A percentile compares a stretch with the other conserved stretches of the same genome.
Evolutionary conservation across 2,797 vertebrate genomes (phyloP).

Genomic region (Benthosema pterotum): DNA sequence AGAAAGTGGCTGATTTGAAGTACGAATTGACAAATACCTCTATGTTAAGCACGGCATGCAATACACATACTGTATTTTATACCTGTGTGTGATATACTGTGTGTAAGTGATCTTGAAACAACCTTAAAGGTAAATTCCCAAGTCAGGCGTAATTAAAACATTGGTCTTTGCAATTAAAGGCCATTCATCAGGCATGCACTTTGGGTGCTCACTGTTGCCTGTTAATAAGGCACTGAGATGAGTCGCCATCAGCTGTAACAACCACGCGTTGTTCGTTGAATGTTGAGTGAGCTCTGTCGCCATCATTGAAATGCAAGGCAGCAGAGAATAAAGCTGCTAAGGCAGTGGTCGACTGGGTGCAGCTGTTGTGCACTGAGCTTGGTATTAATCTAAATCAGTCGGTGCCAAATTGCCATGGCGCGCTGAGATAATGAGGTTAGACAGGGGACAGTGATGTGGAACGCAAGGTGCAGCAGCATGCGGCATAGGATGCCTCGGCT

Average conservation of each 20-base stretch:
- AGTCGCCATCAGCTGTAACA: constrained; percentile 25
- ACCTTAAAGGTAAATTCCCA: constrained; percentile 6
- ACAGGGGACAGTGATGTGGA: constrained; percentile 29
- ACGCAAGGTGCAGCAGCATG: constrained; percentile 13
- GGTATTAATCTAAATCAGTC: constrained; percentile 56
- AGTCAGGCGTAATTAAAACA: constrained; percentile 28
- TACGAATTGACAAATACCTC: too few species aligned
- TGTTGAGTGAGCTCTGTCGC: constrained; percentile 35
- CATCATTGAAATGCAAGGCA: constrained; percentile 48
- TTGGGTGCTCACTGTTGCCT: constrained; percentile 18
- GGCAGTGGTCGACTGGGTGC: constrained; percentile 25
- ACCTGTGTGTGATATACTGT: too few species aligned
- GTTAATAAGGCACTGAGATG: constrained; percentile 40
- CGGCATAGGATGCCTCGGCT: neutral
- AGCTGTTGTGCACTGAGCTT: constrained; percentile 29
- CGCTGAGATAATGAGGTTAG: constrained; percentile 33
- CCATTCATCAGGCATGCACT: constrained; percentile 28
- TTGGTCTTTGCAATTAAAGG: constrained; percentile 45
- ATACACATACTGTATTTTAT: too few species aligned
- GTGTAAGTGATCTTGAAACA: too few species aligned
- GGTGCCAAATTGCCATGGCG: constrained; percentile 37
- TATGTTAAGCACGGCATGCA: too few species aligned
- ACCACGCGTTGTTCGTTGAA: constrained; percentile 25
- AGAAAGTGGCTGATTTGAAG: too few species aligned
- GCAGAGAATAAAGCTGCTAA: constrained; percentile 21